These are phyloP conservation scores for Catharus minimus DNA, from an alignment of 2,113 vertebrate genomes.

Conservation along the genomic window DNA sequence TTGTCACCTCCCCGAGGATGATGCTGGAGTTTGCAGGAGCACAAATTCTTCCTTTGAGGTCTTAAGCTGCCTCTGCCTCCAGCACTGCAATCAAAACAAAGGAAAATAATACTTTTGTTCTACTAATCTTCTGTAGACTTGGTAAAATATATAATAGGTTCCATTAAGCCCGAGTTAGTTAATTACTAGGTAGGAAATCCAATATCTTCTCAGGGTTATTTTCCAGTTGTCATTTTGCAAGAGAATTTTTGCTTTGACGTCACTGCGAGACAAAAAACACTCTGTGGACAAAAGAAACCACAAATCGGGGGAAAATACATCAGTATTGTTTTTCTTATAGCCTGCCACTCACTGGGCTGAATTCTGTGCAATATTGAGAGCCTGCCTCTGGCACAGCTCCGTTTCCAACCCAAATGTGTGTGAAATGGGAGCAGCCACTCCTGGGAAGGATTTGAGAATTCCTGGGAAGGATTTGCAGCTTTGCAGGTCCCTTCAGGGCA, in stretches of 20 bases:
- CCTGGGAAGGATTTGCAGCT: not conserved
- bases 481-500: not conserved
- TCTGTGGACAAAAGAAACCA: slow-evolving; percentile 44
- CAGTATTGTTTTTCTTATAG: slow-evolving; percentile 19
- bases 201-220: slow-evolving; percentile 61
- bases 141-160: slow-evolving; percentile 21
- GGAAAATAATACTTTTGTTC: slow-evolving; percentile 45
- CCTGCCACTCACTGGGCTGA: not conserved
- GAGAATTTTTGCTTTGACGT: slow-evolving; percentile 64
- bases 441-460: not conserved
- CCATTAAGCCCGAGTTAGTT: slow-evolving; percentile 58
- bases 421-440: not conserved
- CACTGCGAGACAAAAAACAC: slow-evolving; percentile 47
- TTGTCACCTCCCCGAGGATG: not conserved
- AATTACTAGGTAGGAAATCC: slow-evolving; percentile 61
- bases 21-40: not conserved
- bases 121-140: slow-evolving; percentile 18
- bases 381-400: slow-evolving; percentile 24
- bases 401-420: not conserved
- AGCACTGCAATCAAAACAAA: not conserved
- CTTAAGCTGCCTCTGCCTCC: slow-evolving; percentile 22
- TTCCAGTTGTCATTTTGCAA: slow-evolving; percentile 59
- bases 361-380: not conserved
- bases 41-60: not conserved
- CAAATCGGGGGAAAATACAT: slow-evolving; percentile 18